These are phyloP conservation scores for Nomia melanderi DNA, from an alignment of 1,140 invertebrate species.

Conservation along the genomic window DNA sequence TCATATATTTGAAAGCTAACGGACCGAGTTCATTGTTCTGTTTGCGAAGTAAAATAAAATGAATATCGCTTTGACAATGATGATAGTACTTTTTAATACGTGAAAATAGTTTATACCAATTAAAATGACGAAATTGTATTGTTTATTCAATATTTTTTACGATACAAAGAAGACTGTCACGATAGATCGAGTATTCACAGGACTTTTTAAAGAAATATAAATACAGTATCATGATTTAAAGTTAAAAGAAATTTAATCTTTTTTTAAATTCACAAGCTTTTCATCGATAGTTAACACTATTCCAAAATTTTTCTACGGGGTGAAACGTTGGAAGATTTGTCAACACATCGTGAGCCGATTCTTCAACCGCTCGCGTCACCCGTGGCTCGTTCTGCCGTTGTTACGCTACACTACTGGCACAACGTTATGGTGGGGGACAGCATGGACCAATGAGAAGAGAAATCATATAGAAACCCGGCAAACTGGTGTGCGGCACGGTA, in stretches of 20 bases:
- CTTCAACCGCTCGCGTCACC: conserved; percentile 42
- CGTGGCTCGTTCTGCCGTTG: conserved; percentile 10
- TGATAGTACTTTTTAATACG: no score
- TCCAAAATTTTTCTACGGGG: neutral
- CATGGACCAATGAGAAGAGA: conserved; percentile 49
- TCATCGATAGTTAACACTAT: neutral
- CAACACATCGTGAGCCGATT: conserved; percentile 33
- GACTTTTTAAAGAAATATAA: no score
- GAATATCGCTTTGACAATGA: no score
- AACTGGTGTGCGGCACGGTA: conserved; percentile 67
- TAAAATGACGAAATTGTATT: no score
- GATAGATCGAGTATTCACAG: no score
- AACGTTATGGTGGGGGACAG: conserved; percentile 12
- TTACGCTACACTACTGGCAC: conserved; percentile 59
- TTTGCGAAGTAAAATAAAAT: neutral
- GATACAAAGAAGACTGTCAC: no score
- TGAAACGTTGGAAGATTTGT: conserved; percentile 36
- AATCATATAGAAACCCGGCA: conserved; percentile 34
- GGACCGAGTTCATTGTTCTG: neutral
- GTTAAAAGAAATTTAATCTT: neutral
- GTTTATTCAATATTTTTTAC: no score
- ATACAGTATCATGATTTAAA: neutral
- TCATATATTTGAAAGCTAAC: neutral
- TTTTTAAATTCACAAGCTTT: neutral
- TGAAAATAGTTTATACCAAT: no score